Evolutionary conservation across 2,113 vertebrate genomes (phyloP).

Genomic region (Hippocampus guttulatus): DNA sequence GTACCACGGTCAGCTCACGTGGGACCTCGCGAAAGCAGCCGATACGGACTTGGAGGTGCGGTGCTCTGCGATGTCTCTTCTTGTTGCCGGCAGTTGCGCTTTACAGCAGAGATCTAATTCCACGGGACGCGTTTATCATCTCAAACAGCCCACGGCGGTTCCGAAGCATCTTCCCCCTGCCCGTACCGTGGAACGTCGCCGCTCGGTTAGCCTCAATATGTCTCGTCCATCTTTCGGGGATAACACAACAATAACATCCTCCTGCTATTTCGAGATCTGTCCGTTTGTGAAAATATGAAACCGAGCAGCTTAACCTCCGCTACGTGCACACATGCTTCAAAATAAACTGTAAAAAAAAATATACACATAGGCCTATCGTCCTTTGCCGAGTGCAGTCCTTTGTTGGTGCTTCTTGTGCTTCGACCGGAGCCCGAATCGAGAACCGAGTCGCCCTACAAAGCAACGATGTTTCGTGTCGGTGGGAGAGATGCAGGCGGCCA

Average conservation of each 20-base stretch:
- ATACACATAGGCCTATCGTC: neutral
- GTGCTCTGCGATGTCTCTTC: neutral
- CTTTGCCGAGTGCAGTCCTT: conserved; percentile 10
- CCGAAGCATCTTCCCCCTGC: conserved; percentile 33
- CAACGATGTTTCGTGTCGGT: conserved; percentile 42
- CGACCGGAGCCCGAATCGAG: conserved; percentile 27
- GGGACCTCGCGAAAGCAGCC: conserved; percentile 22
- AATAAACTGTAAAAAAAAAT: conserved; percentile 4
- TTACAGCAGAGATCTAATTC: conserved; percentile 30
- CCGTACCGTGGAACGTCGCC: conserved; percentile 38
- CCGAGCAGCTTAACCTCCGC: conserved; percentile 33
- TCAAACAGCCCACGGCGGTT: conserved; percentile 21
- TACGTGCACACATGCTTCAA: conserved; percentile 39
- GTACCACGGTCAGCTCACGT: conserved; percentile 65
- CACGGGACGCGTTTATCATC: conserved; percentile 25
- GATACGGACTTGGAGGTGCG: neutral
- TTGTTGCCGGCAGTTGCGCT: neutral
- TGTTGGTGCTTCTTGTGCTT: conserved; percentile 14
- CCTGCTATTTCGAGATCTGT: conserved; percentile 32
- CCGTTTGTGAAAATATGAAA: conserved; percentile 29
- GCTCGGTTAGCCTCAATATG: conserved; percentile 27
- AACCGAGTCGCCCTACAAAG: conserved; percentile 54
- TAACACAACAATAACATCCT: conserved; percentile 28
- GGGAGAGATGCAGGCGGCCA: conserved; percentile 38
- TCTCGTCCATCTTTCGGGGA: conserved; percentile 42